Percentiles rank a stretch among this genome's conserved stretches.
Conservation (phyloP, 2,888 invertebrate species). For the Polydrusus cervinus region DNA sequence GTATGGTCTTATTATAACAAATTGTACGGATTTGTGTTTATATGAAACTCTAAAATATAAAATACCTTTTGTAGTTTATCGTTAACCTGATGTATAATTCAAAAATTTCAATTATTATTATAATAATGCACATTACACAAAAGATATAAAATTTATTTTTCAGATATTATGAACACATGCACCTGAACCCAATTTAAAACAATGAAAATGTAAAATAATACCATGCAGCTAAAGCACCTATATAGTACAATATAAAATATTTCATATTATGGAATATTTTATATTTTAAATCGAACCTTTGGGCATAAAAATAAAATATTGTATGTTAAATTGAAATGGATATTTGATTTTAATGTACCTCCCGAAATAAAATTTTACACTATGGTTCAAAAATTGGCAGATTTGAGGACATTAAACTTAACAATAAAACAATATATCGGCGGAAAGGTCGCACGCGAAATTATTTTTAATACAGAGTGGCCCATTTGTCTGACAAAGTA, state of each 20-base stretch:
- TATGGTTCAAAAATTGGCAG: neutral
- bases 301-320: neutral
- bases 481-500: too few relatives aligned
- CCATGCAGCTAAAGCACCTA: slow-evolving; percentile 6
- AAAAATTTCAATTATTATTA: too few relatives aligned
- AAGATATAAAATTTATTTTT: neutral
- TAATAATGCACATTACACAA: neutral
- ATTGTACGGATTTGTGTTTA: too few relatives aligned
- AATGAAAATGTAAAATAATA: slow-evolving; percentile 28
- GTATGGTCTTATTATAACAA: too few relatives aligned
- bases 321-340: too few relatives aligned
- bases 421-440: too few relatives aligned
- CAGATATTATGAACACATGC: neutral
- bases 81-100: too few relatives aligned
- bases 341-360: too few relatives aligned
- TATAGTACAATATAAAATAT: neutral
- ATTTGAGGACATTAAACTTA: neutral
- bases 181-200: slow-evolving; percentile 27
- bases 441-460: too few relatives aligned
- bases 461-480: too few relatives aligned
- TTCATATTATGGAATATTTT: neutral
- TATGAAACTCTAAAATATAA: too few relatives aligned
- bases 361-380: neutral
- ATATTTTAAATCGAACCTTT: neutral
- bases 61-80: too few relatives aligned